These are phyloP conservation scores for Cisticola juncidis DNA, from an alignment of 2,113 vertebrate genomes.

Conservation along the genomic window DNA sequence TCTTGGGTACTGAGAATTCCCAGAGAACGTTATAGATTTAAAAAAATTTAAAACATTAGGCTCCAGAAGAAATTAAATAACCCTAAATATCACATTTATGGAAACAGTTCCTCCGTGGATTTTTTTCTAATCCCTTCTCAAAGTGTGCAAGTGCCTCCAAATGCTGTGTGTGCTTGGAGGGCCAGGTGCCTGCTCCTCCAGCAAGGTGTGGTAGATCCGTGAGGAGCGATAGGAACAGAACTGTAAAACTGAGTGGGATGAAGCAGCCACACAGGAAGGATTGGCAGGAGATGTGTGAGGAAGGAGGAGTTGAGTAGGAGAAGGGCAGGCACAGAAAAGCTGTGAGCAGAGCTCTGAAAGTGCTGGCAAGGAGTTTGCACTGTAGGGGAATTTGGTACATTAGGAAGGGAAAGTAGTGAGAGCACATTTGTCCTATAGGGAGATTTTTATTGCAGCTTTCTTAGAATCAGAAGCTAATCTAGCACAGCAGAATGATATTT, in stretches of 20 bases:
- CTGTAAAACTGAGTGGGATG: neutral
- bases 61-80: slow-evolving; percentile 38
- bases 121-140: neutral
- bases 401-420: neutral
- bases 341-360: neutral
- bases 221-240: neutral
- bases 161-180: neutral
- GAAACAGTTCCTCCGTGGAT: neutral
- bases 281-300: neutral
- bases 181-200: neutral
- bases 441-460: neutral
- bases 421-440: neutral
- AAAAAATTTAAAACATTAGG: neutral
- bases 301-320: neutral
- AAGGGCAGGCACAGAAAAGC: neutral
- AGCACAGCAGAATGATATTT: neutral
- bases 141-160: neutral
- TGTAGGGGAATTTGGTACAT: neutral
- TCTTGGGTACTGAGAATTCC: neutral
- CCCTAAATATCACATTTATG: neutral
- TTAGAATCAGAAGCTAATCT: neutral
- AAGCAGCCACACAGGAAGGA: neutral
- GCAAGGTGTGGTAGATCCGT: neutral
- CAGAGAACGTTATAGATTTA: neutral
- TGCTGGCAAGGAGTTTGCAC: neutral